Evolutionary conservation across 2,888 invertebrate genomes (phyloP), one percentile per base, ranked within the genome.

Genomic region (Lithophane ornitopus): DNA sequence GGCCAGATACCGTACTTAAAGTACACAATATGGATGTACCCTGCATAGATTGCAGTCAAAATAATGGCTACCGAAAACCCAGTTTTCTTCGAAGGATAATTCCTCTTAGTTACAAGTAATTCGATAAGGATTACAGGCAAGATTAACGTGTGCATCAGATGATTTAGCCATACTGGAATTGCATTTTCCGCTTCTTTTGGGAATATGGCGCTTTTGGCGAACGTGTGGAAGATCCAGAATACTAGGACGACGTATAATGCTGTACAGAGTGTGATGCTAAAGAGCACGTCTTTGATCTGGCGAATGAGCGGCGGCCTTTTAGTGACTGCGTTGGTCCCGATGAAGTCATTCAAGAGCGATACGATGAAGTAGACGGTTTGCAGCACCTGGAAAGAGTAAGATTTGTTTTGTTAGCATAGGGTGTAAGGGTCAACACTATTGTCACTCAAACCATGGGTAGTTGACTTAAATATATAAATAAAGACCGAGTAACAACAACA

Each of bases 141-240:
- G 72, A 99, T 98, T 84, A 98, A 97, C 1, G 99, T 98, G 93
- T 99, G 99, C 97, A 98, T 97, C 0, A 98, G 95, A 91, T 99
- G 99, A 92, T 99, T 99, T 44, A 99, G 93, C 99, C 99, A 99
- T 49, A 93, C 93, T 3, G 99, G 99, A 88, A 99, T 98, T 75
- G 97, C 97, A n/a, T 97, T 95, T 90, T 98, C 99, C 0, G 79
- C 92, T 6, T 97, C 97, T 87, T 97, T 97, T 0, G 99, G 99
- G 90, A 98, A 98, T 44, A 99, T 98, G n/a, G 99, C 95, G 88
- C 98, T 98, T 80, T 99, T 97, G 93, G 99, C 98, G 54, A 99
- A 97, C 41, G 97, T 95, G 96, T 98, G 99, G 39, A 99, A 94
- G 0, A 97, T 95, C 99, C 99, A 99, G 93, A 99, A 99, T 6